A percentile compares a stretch with the other conserved stretches of the same genome.
phyloP scores from a whole-genome alignment of 2,888 invertebrate species.

The Erannis defoliaria region DNA sequence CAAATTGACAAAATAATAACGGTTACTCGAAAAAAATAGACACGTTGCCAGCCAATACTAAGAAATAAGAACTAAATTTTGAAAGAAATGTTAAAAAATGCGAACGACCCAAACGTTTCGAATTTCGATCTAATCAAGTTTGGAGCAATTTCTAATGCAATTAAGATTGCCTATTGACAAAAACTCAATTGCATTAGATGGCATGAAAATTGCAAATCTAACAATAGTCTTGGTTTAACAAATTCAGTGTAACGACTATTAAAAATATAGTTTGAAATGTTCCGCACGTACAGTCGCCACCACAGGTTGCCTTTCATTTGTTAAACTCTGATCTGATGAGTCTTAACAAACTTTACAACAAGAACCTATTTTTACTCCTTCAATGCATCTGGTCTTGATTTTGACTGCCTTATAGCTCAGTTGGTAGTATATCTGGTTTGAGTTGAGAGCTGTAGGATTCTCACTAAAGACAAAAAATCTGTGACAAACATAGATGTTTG shows the following conservation, averaged over 20 bases:
- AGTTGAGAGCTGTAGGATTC: too few relatives aligned
- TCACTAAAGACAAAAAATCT: too few relatives aligned
- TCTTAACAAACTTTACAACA: neutral
- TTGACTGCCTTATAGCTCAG: neutral
- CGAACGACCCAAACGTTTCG: neutral
- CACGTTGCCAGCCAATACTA: too few relatives aligned
- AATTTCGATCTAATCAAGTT: conserved; percentile 6
- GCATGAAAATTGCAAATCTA: conserved; percentile 16
- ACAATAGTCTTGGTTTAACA: conserved; percentile 12
- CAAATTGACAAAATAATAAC: too few relatives aligned
- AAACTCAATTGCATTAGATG: conserved; percentile 15
- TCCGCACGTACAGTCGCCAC: conserved; percentile 8
- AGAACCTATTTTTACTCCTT: neutral
- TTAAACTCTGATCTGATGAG: conserved; percentile 9
- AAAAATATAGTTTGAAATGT: conserved; percentile 4
- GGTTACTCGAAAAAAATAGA: too few relatives aligned
- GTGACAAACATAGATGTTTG: too few relatives aligned
- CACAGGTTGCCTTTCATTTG: conserved; percentile 5
- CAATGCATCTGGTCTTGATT: neutral
- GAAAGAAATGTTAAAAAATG: neutral
- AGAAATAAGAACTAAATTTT: neutral
- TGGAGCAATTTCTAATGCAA: conserved; percentile 12
- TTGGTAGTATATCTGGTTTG: too few relatives aligned
- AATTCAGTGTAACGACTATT: conserved; percentile 11
- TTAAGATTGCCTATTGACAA: conserved; percentile 14